These are phyloP conservation scores for Gallirallus australis DNA, from an alignment of 2,797 vertebrate genomes.

Conservation along the genomic window DNA sequence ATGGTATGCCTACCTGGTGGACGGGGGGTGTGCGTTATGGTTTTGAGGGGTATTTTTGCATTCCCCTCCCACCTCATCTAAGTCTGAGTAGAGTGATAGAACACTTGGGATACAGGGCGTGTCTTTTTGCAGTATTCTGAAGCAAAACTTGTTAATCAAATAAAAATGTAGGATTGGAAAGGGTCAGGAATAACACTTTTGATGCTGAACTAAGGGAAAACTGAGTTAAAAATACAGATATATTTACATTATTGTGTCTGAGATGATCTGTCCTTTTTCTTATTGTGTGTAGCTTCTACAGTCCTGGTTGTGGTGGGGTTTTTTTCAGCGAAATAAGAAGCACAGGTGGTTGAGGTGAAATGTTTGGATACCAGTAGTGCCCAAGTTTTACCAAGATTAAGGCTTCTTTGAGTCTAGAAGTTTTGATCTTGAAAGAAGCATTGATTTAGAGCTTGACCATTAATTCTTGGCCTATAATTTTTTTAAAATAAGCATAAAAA, in stretches of 20 bases:
- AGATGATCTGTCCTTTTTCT: not conserved
- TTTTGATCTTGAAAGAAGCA: constrained; percentile 7
- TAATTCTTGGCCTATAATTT: not conserved
- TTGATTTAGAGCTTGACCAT: constrained; percentile 3
- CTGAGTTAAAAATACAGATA: not conserved
- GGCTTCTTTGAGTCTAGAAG: not conserved
- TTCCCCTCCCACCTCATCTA: not conserved
- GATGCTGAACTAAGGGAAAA: not conserved
- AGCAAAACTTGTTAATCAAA: not conserved
- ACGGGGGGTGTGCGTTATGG: not conserved
- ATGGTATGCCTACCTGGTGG: not conserved
- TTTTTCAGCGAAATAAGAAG: not conserved
- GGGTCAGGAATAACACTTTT: not conserved
- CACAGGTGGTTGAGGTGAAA: not conserved
- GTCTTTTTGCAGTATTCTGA: not conserved
- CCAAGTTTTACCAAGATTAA: not conserved
- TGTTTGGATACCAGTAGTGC: not conserved
- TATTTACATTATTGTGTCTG: not conserved
- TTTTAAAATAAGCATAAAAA: constrained; percentile 7
- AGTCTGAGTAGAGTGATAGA: not conserved
- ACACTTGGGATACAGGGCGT: not conserved
- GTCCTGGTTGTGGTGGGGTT: not conserved
- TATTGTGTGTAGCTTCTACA: not conserved
- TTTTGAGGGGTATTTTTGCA: not conserved
- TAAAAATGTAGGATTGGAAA: not conserved